phyloP scores from a whole-genome alignment of 2,888 invertebrate genomes.

The Tenthredo livida region DNA sequence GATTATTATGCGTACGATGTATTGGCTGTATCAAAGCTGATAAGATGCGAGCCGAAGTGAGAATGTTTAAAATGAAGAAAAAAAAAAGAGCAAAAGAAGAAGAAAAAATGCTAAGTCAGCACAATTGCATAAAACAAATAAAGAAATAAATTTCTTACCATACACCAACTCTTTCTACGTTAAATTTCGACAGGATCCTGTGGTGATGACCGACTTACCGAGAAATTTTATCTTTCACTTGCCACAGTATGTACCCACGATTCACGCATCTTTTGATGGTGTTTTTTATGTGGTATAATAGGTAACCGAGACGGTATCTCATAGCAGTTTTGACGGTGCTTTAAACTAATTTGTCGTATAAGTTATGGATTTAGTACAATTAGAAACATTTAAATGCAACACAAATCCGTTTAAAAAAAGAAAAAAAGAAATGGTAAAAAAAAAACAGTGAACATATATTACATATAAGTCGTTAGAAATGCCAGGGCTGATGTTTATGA shows the following conservation, averaged over 20 bases:
- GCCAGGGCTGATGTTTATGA: constrained; percentile 25
- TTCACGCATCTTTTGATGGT: constrained; percentile 30
- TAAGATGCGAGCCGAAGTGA: not conserved
- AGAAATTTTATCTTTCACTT: constrained; percentile 36
- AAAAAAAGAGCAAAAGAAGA: not conserved
- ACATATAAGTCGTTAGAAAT: constrained; percentile 18
- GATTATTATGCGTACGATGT: constrained; percentile 11
- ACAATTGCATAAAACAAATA: constrained; percentile 29
- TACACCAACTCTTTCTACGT: constrained; percentile 3
- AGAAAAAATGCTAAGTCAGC: constrained; percentile 17
- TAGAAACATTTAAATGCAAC: constrained; percentile 25
- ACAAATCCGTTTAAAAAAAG: not conserved
- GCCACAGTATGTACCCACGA: not conserved
- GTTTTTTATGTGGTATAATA: not conserved
- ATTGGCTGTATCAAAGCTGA: not conserved
- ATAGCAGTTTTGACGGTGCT: constrained; percentile 5
- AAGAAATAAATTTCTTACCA: constrained; percentile 4
- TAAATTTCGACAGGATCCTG: constrained; percentile 28
- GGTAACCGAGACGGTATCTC: not conserved
- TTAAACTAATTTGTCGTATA: constrained; percentile 21
- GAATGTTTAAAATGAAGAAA: not conserved
- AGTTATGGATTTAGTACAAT: constrained; percentile 35
- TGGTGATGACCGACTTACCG: constrained; percentile 20
- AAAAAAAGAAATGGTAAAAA: no score
- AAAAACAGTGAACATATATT: not conserved